Base-by-base conservation (phyloP, 2,888 invertebrate genomes). In the Nymphalis c-album region DNA sequence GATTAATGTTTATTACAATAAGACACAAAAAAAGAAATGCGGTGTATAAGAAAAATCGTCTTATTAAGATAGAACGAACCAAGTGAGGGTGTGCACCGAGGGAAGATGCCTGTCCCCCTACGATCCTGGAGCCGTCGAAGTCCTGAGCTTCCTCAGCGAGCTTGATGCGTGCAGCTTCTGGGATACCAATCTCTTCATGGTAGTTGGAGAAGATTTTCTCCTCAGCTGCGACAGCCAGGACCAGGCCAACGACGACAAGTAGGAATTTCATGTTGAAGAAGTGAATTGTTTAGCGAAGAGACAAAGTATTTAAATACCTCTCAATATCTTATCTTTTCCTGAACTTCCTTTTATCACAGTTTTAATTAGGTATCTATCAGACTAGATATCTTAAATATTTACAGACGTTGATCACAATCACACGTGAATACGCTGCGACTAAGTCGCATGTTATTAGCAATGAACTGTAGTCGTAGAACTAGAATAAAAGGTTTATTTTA, bases 161-260 rank as follows among this genome's bases (percentile, higher is more conserved):
- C 68, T 67, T 73, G 69, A 84, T 77, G 45, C 77, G 75, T 2
- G 75, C 73, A 1, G 83, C 84, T 51, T 76, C 74, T 0, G 75
- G 73, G 26, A 85, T 78, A 8, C 85, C 84, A 18, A 79, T 70
- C 7, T 73, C 71, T 26, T 76, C 75, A 63, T 85, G 85, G 76
- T 85, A 85, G 67, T 76, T 50, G 22, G 68, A 35, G 8, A 40
- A 58, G 40, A 78, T 73, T 0, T 71, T 73, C 68, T 77, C 80
- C 26, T 68, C 65, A 4, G 68, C 75, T 20, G 64, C 57, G 17
- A 60, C 67, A 20, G 75, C 75, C 55, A 68, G 61, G 48, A 71
- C 70, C 58, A 71, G 60, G 26, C 57, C 67, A 10, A 63, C 10
- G 63, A 58, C 69, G 7, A 72, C 57, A 26, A 73, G 67, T 46